A percentile compares a stretch with the other conserved stretches of the same genome.
Conservation (phyloP, 2,797 vertebrate species). For the Myotis planiceps region DNA sequence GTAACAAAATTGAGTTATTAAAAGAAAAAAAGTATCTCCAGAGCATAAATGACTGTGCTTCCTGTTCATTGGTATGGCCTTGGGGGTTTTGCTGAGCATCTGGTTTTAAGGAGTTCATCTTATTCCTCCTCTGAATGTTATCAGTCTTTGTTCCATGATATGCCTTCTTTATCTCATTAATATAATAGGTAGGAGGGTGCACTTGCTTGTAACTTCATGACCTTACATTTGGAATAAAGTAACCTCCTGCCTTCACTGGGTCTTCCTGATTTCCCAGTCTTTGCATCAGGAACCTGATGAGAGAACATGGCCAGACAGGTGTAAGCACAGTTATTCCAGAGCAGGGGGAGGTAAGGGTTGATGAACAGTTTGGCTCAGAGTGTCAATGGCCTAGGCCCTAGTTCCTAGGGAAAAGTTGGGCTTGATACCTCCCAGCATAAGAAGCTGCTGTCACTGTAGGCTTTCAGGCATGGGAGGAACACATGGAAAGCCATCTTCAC, state of each 20-base stretch:
- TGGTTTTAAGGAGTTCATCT: neutral
- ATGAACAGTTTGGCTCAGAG: neutral
- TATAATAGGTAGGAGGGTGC: neutral
- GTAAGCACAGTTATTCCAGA: neutral
- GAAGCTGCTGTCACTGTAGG: neutral
- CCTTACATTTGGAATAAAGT: neutral
- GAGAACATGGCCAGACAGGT: neutral
- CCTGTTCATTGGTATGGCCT: neutral
- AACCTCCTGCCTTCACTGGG: neutral
- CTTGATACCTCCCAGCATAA: neutral
- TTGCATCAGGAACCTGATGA: neutral
- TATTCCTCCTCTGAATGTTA: neutral
- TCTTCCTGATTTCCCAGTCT: neutral
- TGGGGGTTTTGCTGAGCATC: neutral
- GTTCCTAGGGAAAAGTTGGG: neutral
- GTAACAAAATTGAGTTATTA: conserved; percentile 14
- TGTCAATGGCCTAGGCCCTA: neutral
- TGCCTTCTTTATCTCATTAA: neutral
- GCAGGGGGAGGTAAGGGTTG: neutral
- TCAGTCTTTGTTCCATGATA: neutral
- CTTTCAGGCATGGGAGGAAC: neutral
- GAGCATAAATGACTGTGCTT: neutral
- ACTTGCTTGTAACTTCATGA: neutral
- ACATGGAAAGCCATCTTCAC: neutral
- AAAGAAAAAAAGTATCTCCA: neutral